A percentile compares a stretch with the other conserved stretches of the same genome.
Evolutionary conservation across 2,113 vertebrate genomes (phyloP).

Genomic region (Scalopus aquaticus): DNA sequence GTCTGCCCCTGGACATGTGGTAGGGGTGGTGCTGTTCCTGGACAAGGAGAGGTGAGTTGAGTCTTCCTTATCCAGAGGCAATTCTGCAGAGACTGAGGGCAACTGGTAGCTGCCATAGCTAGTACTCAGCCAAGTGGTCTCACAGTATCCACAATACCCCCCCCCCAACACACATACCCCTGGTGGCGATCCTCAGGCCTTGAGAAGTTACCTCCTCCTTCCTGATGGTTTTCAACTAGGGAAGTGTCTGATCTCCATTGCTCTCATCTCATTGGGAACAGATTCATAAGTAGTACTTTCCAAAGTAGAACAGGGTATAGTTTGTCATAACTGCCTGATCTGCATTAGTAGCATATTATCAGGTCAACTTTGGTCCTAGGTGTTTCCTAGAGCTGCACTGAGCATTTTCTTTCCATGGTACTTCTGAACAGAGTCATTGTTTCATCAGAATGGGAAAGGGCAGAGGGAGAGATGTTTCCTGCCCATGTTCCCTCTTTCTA

Average conservation of each 20-base stretch:
- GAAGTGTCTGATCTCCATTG: background rate
- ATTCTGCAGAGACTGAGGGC: background rate
- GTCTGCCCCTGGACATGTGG: too few relatives aligned
- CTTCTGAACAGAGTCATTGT: background rate
- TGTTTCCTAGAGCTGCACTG: background rate
- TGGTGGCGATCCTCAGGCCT: background rate
- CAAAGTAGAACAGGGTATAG: background rate
- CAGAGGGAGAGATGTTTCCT: background rate
- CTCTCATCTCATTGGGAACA: background rate
- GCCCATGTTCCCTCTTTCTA: background rate
- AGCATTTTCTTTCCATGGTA: background rate
- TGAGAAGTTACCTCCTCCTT: background rate
- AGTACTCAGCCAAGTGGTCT: background rate
- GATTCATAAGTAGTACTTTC: background rate
- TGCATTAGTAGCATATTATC: fast-evolving
- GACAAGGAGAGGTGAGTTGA: background rate
- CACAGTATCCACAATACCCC: background rate
- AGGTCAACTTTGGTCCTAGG: background rate
- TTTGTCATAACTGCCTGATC: background rate
- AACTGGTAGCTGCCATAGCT: background rate
- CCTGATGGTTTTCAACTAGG: background rate
- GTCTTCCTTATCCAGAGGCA: background rate
- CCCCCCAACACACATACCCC: too few relatives aligned
- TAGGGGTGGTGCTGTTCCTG: background rate
- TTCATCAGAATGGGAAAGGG: background rate